phyloP scores from a whole-genome alignment of 1,140 invertebrate genomes.

The Aphelenchoides fujianensis region DNA sequence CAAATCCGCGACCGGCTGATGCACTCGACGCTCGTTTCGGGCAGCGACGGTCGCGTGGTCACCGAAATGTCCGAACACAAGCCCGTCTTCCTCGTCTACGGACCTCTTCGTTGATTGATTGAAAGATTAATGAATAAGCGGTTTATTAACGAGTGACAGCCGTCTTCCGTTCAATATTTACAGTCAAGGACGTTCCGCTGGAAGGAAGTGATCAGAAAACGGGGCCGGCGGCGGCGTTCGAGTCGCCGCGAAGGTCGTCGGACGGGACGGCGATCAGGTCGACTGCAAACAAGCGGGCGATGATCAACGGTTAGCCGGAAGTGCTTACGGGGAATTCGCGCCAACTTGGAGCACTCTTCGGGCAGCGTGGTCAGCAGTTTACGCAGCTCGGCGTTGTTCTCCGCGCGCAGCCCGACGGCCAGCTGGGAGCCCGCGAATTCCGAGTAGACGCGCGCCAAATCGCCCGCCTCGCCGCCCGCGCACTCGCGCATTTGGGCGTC shows the following conservation, averaged over 20 bases:
- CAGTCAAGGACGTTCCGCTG: neutral
- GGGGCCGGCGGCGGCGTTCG: neutral
- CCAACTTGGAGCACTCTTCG: neutral
- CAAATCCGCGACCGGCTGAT: neutral
- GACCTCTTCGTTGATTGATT: conserved; percentile 4
- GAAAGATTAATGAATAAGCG: neutral
- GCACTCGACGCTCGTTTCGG: neutral
- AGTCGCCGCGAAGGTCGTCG: neutral
- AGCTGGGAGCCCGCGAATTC: neutral
- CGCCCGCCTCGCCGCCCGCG: neutral
- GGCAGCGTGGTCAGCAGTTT: neutral
- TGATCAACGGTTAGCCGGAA: neutral
- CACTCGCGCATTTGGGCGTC: conserved; percentile 10
- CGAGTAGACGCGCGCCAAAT: neutral
- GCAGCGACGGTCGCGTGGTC: neutral
- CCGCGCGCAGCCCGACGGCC: neutral
- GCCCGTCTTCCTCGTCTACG: conserved; percentile 3
- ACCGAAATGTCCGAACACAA: neutral
- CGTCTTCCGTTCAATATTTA: neutral
- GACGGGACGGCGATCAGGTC: neutral
- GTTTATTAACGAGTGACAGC: neutral
- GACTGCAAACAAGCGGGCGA: neutral
- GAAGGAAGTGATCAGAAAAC: neutral
- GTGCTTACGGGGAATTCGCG: neutral
- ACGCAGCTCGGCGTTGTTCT: neutral